Base-by-base conservation (phyloP, 2,888 invertebrate genomes). In the Microctonus hyperodae region DNA sequence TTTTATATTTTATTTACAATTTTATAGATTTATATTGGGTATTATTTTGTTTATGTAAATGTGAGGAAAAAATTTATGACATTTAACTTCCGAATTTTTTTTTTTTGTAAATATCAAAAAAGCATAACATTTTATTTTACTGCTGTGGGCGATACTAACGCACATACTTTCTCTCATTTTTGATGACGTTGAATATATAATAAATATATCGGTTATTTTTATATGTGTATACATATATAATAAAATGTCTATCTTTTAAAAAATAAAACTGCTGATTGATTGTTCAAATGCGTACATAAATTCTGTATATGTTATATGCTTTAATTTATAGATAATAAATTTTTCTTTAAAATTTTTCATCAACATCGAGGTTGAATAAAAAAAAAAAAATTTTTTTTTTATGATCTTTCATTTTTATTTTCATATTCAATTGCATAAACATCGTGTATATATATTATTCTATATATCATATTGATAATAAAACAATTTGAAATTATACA, bases 281-380 rank as follows among this genome's bases (percentile, higher is more conserved):
- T 44, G 16, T 44, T 20, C 7, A 44, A 44, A 16, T 44, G 44
- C 16, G 7, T 20, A 44, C 44, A 4, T 44, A 6, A n/a, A 44
- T 44, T 3, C n/a, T 37, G 6, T 16, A 16, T 7, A 20, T n/a
- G 16, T 1, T n/a, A 7, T 20, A n/a, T 1, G n/a, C n/a, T n/a
- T 44, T 44, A 44, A 44, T 44, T 44, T 44, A 44, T 44, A 44
- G 16, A 44, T 44, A 6, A 44, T 44, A 44, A 44, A 44, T 44
- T 44, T 7, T 4, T 44, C 44, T 20, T 16, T 16, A 1, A 16
- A 40, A 16, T 40, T 44, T 44, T 44, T 44, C 16, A n/a, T 20
- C 5, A 7, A 16, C 44, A 44, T 5, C 16, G 44, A 9, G 1
- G 2, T 7, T 6, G 6, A 44, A 44, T 44, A 20, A 44, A 44